Percentiles rank a stretch among this genome's conserved stretches.
These are phyloP conservation scores for Oeneis ivallda DNA, from an alignment of 2,888 invertebrate species.

Conservation along the genomic window DNA sequence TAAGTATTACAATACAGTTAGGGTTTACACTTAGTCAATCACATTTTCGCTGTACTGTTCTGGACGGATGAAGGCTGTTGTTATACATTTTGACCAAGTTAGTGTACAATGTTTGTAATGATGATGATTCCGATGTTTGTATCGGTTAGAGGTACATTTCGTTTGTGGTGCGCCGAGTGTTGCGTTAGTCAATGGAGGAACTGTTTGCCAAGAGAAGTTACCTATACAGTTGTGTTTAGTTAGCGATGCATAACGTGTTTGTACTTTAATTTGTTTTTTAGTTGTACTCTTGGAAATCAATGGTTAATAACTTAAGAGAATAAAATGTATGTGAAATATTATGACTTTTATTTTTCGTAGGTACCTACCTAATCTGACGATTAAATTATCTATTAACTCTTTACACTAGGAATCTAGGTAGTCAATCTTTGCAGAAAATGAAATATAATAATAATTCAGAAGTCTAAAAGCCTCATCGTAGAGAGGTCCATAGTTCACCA, in stretches of 20 bases:
- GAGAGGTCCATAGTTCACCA: too few species aligned
- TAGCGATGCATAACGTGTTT: slow-evolving; percentile 82
- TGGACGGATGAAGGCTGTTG: slow-evolving; percentile 72
- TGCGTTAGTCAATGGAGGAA: slow-evolving; percentile 71
- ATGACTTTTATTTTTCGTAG: slow-evolving; percentile 44
- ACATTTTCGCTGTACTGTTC: slow-evolving; percentile 72
- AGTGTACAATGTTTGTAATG: slow-evolving; percentile 56
- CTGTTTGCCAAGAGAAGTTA: slow-evolving; percentile 81
- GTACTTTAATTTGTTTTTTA: slow-evolving; percentile 83
- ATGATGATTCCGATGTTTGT: slow-evolving; percentile 55
- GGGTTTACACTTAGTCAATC: slow-evolving; percentile 68
- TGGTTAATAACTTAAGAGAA: slow-evolving; percentile 82
- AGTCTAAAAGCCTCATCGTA: too few species aligned
- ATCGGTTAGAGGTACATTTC: slow-evolving; percentile 54
- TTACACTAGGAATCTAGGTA: too few species aligned
- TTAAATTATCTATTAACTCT: too few species aligned
- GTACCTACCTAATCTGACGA: not conserved
- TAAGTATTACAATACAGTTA: slow-evolving; percentile 73
- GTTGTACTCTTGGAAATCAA: slow-evolving; percentile 82
- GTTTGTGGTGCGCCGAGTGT: slow-evolving; percentile 76
- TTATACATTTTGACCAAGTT: slow-evolving; percentile 68
- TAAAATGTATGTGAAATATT: slow-evolving; percentile 81
- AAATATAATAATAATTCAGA: too few species aligned
- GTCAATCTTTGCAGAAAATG: not conserved
- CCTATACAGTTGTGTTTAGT: slow-evolving; percentile 81